Percentiles rank a stretch among this genome's conserved stretches.
Evolutionary conservation across 2,888 invertebrate genomes (phyloP).

Genomic region (Parnassius mnemosyne): DNA sequence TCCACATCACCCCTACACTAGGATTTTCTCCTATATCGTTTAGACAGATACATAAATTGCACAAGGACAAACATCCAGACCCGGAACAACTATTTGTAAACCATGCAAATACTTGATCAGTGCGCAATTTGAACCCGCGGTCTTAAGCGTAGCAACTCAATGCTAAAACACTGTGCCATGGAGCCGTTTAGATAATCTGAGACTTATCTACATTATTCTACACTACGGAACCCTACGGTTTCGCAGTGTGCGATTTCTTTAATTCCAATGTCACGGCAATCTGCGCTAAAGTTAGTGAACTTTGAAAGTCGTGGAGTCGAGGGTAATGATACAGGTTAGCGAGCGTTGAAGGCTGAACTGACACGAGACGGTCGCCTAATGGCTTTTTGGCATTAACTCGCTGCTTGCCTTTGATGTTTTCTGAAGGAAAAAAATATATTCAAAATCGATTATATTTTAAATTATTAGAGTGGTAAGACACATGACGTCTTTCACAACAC

Average conservation of each 20-base stretch:
- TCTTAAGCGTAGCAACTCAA: too few species aligned
- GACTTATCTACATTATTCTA: too few species aligned
- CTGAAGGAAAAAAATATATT: background rate
- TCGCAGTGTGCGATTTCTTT: background rate
- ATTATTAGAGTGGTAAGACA: background rate
- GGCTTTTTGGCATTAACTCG: constrained; percentile 10
- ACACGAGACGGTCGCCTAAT: constrained; percentile 5
- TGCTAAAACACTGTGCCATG: too few species aligned
- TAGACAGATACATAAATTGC: too few species aligned
- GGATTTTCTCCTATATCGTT: too few species aligned
- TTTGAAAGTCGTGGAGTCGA: constrained; percentile 3
- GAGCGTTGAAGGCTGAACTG: constrained; percentile 5
- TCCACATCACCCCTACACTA: too few species aligned
- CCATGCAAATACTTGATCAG: too few species aligned
- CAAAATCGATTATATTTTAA: too few species aligned
- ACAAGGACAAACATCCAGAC: too few species aligned
- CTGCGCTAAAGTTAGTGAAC: constrained; percentile 13
- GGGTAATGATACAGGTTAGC: constrained; percentile 7
- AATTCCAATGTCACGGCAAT: constrained; percentile 6
- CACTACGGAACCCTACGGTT: background rate
- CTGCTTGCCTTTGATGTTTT: constrained; percentile 8
- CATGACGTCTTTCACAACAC: background rate
- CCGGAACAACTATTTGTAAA: too few species aligned
- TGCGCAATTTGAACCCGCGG: too few species aligned
- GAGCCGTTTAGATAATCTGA: too few species aligned